phyloP scores from a whole-genome alignment of 2,888 invertebrate genomes.

The Fabriciana adippe region DNA sequence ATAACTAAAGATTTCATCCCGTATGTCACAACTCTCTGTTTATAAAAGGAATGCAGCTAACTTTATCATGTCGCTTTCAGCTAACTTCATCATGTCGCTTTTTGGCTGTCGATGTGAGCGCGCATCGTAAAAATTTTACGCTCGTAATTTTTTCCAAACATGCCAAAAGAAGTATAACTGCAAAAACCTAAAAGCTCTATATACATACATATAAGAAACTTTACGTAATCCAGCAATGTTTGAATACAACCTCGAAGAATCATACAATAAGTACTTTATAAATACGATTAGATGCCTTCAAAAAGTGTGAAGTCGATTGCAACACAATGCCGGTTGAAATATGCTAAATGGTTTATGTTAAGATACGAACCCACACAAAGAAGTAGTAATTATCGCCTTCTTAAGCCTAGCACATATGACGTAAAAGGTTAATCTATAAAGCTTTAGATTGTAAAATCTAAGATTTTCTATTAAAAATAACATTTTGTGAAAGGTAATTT shows the following conservation, averaged over 20 bases:
- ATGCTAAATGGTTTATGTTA: slow-evolving; percentile 43
- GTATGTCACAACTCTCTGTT: too few relatives aligned
- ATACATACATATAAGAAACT: too few relatives aligned
- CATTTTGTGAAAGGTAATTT: not conserved
- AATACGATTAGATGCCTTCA: slow-evolving; percentile 25
- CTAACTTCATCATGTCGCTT: too few relatives aligned
- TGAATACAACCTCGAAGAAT: not conserved
- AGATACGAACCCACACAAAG: slow-evolving; percentile 49
- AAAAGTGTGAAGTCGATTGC: slow-evolving; percentile 47
- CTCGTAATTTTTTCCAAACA: too few relatives aligned
- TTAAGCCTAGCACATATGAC: slow-evolving; percentile 37
- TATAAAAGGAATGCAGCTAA: too few relatives aligned
- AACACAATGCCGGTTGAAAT: slow-evolving; percentile 44
- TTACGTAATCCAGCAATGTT: too few relatives aligned
- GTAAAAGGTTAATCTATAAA: not conserved
- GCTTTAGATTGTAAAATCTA: not conserved
- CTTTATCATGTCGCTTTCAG: too few relatives aligned
- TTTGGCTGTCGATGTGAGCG: too few relatives aligned
- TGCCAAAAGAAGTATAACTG: too few relatives aligned
- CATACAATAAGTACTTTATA: not conserved
- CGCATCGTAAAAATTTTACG: too few relatives aligned
- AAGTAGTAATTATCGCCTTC: slow-evolving; percentile 57
- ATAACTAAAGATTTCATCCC: too few relatives aligned
- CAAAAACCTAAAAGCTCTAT: too few relatives aligned
- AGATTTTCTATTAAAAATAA: not conserved